Evolutionary conservation across 37 sponge, comb jelly and placozoan genomes (phyloP), one percentile per base, ranked within the genome.

Genomic region (Eunapius fragilis): DNA sequence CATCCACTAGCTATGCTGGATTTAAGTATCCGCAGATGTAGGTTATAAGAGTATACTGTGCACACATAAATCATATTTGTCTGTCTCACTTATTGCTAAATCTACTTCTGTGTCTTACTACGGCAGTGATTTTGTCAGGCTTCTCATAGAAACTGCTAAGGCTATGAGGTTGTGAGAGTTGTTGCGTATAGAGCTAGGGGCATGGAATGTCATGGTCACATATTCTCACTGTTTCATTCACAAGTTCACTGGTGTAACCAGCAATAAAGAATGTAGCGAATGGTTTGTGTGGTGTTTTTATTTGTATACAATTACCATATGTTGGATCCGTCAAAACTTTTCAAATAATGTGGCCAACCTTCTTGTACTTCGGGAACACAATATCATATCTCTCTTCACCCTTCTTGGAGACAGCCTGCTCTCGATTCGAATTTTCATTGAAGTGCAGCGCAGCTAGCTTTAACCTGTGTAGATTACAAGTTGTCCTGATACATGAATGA

Each of bases 391-490:
- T 25, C 25, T 87, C 74, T 37, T 75, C 77, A 17, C 78, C 82
- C 12, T 28, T 30, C 27, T 68, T 67, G 37, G 88, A 77, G n/a
- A 31, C 68, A 37, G 82, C 82, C 30, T 87, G 88, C 35, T 74
- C 30, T 67, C 82, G 35, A 25, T 27, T 28, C 23, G 38, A 32
- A 33, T 87, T 87, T 45, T 87, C 88, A 82, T 87, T 87, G 48
- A 72, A 87, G 27, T 87, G 82, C 14, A 87, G 80, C 37, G 88
- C 82, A 73, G 88, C 88, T 28, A 82, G n/a, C 17, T 23, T 13
- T 68, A 87, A 67, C 70, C 82, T 87, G 36, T 74, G 68, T 25
- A 31, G 31, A 67, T 71, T 10, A 9, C 14, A n/a, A 7, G 73
- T 33, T 30, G 5, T 30, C 5, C 31, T 25, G 4, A 72, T 17